Base-by-base conservation (phyloP, 2,113 vertebrate genomes). In the Notothenia coriiceps region DNA sequence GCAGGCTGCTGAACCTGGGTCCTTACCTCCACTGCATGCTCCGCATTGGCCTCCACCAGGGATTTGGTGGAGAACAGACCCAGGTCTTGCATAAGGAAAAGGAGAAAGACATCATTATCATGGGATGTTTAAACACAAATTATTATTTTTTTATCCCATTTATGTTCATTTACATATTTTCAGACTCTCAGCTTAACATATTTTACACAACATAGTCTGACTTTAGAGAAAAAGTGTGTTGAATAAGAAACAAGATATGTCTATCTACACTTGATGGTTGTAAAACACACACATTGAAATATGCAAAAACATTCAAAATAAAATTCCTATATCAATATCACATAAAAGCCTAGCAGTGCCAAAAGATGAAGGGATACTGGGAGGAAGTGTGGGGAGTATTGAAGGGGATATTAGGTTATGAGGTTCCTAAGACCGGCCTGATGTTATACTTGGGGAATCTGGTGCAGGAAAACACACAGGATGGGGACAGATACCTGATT, bases 1-100 rank as follows among this genome's bases (percentile, higher is more conserved):
- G 97, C 97, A 0, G 97, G 97, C 93, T 98, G 97, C 92, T 97
- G 97, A 47, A 97, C 96, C 90, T 98, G 97, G 14, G 97, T 97
- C 67, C 97, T 96, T 49, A 98, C 97, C 74, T 98, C 97, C 82
- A 98, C 97, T 0, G 96, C 92, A 12, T 98, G 97, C 6, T 98
- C 97, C 0, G 95, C 93, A 10, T 97, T 97, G 0, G 97, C 97
- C 81, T 97, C 97, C 81, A 98, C 97, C 88, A 98, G 92, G 0
- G 97, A 97, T 92, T 98, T 98, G 20, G 97, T 98, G 77, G 97
- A 97, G 86, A 98, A 98, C 70, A 98, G 93, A 70, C 97, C 97
- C 50, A 98, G 93, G 80, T 97, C 97, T 98, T 74, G 10, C 22
- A 80, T 10, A 29, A 59, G 43, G 12, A 69, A 33, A 65, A 79